Evolutionary conservation across 1,140 invertebrate genomes (phyloP).

Genomic region (Yoshiicerus persimilis): DNA sequence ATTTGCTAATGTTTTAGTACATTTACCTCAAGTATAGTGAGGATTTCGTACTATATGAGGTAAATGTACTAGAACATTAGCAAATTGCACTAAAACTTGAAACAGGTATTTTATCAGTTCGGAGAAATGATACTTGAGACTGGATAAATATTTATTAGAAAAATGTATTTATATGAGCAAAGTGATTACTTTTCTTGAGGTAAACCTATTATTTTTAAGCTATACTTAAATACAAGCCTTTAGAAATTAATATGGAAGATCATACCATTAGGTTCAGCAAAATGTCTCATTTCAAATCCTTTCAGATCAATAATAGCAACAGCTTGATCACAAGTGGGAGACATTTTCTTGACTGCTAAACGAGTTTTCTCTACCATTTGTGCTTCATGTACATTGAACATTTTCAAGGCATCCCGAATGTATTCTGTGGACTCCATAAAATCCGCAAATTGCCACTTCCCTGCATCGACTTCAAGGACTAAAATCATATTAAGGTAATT

Average conservation of each 20-base stretch:
- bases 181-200: not conserved
- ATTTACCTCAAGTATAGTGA: too few relatives aligned
- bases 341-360: not conserved
- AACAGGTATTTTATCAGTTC: too few relatives aligned
- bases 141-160: too few relatives aligned
- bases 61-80: too few relatives aligned
- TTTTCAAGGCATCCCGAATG: not conserved
- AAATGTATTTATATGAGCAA: too few relatives aligned
- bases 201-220: too few relatives aligned
- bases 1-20: too few relatives aligned
- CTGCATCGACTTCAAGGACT: not conserved
- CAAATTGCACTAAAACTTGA: too few relatives aligned
- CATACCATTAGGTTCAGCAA: not conserved
- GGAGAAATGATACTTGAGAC: too few relatives aligned
- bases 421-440: not conserved
- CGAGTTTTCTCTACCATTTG: not conserved
- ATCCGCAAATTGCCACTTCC: not conserved
- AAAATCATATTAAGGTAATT: not conserved
- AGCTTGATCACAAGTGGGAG: not conserved
- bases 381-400: not conserved
- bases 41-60: too few relatives aligned
- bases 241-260: not conserved
- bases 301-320: not conserved
- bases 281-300: not conserved
- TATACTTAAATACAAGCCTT: too few relatives aligned